These are phyloP conservation scores for Drusus annulatus DNA, from an alignment of 1,140 invertebrate genomes.

Conservation along the genomic window DNA sequence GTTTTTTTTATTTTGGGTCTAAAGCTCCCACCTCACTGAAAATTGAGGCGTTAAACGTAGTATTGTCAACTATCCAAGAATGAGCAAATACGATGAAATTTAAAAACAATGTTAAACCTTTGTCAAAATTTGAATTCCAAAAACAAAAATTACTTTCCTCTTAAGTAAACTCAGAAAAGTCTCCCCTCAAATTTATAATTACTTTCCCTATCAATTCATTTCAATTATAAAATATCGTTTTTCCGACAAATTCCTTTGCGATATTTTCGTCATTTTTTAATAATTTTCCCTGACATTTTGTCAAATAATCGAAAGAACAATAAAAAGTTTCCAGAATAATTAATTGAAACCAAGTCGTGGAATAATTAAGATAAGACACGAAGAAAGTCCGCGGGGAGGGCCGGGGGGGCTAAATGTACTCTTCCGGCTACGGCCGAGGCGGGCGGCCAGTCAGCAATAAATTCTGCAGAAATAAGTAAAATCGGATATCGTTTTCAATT, in stretches of 20 bases:
- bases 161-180: too few species aligned
- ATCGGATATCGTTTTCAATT: conserved; percentile 38
- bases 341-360: conserved; percentile 18
- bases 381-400: background rate
- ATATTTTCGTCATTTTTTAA: background rate
- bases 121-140: too few species aligned
- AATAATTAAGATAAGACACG: conserved; percentile 16
- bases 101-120: too few species aligned
- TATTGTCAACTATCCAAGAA: too few species aligned
- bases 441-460: conserved; percentile 24
- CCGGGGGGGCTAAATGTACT: background rate
- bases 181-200: background rate
- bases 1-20: too few species aligned
- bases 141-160: too few species aligned
- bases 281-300: background rate
- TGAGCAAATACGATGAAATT: too few species aligned
- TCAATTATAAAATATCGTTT: too few species aligned
- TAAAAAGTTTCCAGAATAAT: background rate
- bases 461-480: conserved; percentile 27
- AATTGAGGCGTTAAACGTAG: too few species aligned
- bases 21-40: too few species aligned
- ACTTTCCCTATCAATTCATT: background rate
- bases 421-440: conserved; percentile 6
- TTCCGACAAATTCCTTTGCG: too few species aligned
- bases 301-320: conserved; percentile 18